Base-by-base conservation (phyloP, 2,888 invertebrate genomes). In the Lydus trimaculatus region DNA sequence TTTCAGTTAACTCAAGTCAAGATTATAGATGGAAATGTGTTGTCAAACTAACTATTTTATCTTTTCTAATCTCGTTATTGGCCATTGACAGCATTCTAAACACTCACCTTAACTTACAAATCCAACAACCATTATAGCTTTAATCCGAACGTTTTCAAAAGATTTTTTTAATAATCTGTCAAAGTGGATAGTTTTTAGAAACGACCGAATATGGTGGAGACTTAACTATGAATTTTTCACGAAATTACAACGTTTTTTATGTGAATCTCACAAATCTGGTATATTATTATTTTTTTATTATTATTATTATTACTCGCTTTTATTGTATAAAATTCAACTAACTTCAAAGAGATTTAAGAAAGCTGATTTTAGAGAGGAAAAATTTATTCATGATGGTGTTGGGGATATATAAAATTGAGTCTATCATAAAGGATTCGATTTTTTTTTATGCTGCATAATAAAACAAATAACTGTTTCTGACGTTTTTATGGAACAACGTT, bases 1-100 rank as follows among this genome's bases (percentile, higher is more conserved):
- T 56, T 56, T 28, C 56, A 56, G 25, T 56, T 48, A 56, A 25
- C 25, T 56, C 56, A 56, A 56, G 25, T 56, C 56, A 25, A 56
- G 56, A 56, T 56, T 56, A 56, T 5, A n/a, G n/a, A 56, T 28
- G n/a, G 15, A 28, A 25, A 15, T 28, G 56, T 56, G 56, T 56
- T 56, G 56, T 56, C 56, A 56, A n/a, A 56, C 48, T 48, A 48
- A 48, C 56, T 56, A 56, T 56, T 56, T 56, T 56, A 56, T 56
- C 56, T 56, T 56, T 25, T 28, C 56, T 56, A 56, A 56, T 56
- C 56, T 56, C 28, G 28, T 56, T 56, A 25, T 25, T 25, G 28
- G 56, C 56, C 25, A 56, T 56, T 56, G 56, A 56, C 56, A 56
- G 25, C 15, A 25, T 15, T 56, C 25, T 56, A 25, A 28, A 56